Evolutionary conservation across 2,888 invertebrate species (phyloP), one percentile per base, ranked within the genome.

Genomic region (Tetrapedia diversipes): DNA sequence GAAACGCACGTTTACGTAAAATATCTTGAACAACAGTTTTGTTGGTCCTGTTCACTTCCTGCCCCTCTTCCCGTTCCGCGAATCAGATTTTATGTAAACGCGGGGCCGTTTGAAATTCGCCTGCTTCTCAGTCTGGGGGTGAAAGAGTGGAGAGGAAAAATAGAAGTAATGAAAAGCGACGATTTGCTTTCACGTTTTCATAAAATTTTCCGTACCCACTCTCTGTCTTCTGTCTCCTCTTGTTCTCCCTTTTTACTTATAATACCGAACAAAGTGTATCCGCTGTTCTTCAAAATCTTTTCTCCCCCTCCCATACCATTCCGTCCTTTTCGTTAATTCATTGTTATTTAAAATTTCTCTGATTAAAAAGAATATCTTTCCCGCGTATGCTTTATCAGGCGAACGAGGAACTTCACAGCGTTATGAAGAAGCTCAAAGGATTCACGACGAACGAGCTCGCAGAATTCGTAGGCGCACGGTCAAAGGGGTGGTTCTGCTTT

Each of bases 401-500:
- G 14, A 11, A 16, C 14, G 39, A n/a, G 24, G 27, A 49, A 49
- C 29, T 43, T 19, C 19, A 8, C 11, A 29, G 11, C 11, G n/a
- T 0, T 29, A 16, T 1, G n/a, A 53, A 34, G 19, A 4, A 34
- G 32, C 27, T 47, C n/a, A 49, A 60, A 39, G 54, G 29, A 27
- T 27, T 16, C 34, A 16, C 11, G 39, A 37, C 19, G 59, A 47
- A 70, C 24, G 54, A 47, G 19, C 10, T 39, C 8, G 24, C 45
- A 34, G 47, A 56, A 56, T 27, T 64, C 66, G 27, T 16, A 27
- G 14, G 14, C 24, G 10, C 14, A 37, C n/a, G 43, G 47, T 56
- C 67, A 70, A 70, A 70, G 56, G 22, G 10, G 11, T 19, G 11
- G 11, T n/a, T 43, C n/a, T 27, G 1, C 11, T n/a, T n/a, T n/a